phyloP scores from a whole-genome alignment of 2,113 vertebrate species.

The Myodes glareolus region DNA sequence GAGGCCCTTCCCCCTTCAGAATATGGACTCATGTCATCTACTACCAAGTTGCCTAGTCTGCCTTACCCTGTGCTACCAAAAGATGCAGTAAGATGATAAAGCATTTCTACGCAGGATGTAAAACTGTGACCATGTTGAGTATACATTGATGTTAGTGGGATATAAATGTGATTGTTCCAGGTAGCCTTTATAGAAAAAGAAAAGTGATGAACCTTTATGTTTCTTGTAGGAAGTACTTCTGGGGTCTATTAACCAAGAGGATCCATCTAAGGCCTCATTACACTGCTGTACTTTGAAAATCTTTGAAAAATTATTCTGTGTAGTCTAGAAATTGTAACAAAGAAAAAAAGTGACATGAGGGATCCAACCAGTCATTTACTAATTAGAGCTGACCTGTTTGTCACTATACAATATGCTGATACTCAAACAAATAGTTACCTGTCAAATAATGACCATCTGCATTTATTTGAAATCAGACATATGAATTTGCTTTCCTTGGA shows the following conservation, averaged over 20 bases:
- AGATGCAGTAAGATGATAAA: slow-evolving; percentile 45
- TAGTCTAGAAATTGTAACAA: slow-evolving; percentile 31
- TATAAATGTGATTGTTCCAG: slow-evolving; percentile 50
- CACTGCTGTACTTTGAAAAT: slow-evolving; percentile 9
- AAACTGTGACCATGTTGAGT: slow-evolving; percentile 49
- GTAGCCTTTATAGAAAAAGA: slow-evolving; percentile 1
- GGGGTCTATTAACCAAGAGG: slow-evolving; percentile 64
- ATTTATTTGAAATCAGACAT: slow-evolving; percentile 56
- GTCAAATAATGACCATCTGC: slow-evolving; percentile 27
- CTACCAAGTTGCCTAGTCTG: not conserved
- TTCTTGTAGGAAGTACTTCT: slow-evolving; percentile 62
- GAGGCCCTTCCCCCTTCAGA: not conserved
- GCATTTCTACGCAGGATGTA: slow-evolving; percentile 47
- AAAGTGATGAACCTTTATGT: slow-evolving; percentile 53
- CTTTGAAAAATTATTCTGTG: slow-evolving; percentile 63
- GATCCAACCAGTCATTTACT: slow-evolving; percentile 26
- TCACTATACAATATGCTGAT: slow-evolving; percentile 47
- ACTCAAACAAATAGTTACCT: slow-evolving; percentile 37
- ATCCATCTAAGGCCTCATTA: slow-evolving; percentile 36
- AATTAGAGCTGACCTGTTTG: slow-evolving; percentile 46
- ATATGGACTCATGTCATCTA: slow-evolving; percentile 23
- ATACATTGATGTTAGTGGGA: slow-evolving; percentile 44
- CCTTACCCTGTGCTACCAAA: slow-evolving; percentile 40
- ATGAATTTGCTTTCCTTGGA: slow-evolving; percentile 15
- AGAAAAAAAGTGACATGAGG: slow-evolving; percentile 10